Conservation (phyloP, 2,797 vertebrate species). For the Emys orbicularis region DNA sequence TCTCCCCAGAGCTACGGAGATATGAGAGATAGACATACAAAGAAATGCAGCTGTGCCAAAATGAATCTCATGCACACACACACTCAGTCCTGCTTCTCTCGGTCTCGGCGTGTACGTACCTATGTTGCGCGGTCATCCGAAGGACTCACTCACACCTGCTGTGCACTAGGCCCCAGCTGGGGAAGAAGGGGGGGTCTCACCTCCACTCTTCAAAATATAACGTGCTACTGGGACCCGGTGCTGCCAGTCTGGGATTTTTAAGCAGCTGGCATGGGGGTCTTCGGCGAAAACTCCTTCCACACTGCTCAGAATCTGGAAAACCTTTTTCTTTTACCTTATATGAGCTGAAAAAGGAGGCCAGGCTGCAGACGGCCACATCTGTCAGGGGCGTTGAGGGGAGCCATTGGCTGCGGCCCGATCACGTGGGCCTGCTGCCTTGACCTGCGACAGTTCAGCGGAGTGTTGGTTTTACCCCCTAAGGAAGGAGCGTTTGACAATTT, state of each 20-base stretch:
- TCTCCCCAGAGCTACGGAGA: not conserved
- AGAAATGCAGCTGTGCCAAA: not conserved
- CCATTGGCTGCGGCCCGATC: conserved; percentile 85
- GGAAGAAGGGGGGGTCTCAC: not conserved
- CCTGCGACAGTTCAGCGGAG: conserved; percentile 80
- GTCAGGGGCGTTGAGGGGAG: conserved; percentile 77
- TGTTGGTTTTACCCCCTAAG: conserved; percentile 90
- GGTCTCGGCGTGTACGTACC: conserved; percentile 8
- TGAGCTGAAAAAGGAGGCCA: conserved; percentile 88
- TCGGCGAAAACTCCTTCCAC: conserved; percentile 64
- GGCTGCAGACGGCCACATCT: conserved; percentile 78
- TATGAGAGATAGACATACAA: not conserved
- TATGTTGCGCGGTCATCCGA: not conserved
- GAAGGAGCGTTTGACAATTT: conserved; percentile 93
- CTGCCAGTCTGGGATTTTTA: conserved; percentile 66
- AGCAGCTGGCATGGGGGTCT: conserved; percentile 71
- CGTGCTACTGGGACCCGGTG: conserved; percentile 25
- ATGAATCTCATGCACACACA: rapidly evolving
- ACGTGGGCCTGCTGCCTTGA: conserved; percentile 82
- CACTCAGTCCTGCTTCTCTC: not conserved
- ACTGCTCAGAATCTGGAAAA: conserved; percentile 75
- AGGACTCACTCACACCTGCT: not conserved
- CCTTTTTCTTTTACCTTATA: conserved; percentile 94
- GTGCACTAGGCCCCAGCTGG: not conserved
- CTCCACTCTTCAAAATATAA: conserved; percentile 35